Percentiles rank a stretch among this genome's conserved stretches.
Conservation (phyloP, 2,888 invertebrate genomes). For the Apomyelois bistriatella region DNA sequence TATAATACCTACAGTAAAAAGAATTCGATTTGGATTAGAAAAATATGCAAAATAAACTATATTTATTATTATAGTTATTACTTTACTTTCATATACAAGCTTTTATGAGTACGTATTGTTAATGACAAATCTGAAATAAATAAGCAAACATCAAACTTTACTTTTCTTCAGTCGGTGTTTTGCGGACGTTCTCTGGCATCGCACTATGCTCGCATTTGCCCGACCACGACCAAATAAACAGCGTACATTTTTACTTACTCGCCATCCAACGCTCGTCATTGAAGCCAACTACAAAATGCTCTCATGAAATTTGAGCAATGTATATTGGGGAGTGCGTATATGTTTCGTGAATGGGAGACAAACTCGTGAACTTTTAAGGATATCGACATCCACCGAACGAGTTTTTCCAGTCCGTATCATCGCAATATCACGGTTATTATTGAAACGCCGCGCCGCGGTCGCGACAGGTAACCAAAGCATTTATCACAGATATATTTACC, state of each 20-base stretch:
- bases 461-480: constrained; percentile 76
- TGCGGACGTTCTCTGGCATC: constrained; percentile 55
- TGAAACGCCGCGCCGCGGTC: constrained; percentile 64
- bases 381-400: constrained; percentile 77
- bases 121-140: too few species aligned
- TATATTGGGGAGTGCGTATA: constrained; percentile 21
- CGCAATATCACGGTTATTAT: constrained; percentile 80
- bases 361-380: constrained; percentile 66
- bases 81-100: too few species aligned
- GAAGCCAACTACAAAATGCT: not conserved
- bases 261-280: constrained; percentile 37
- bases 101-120: too few species aligned
- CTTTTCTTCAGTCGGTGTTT: not conserved
- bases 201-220: constrained; percentile 51
- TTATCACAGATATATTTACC: constrained; percentile 73
- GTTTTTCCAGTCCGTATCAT: constrained; percentile 80
- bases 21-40: too few species aligned
- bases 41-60: too few species aligned
- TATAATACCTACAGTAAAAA: too few species aligned
- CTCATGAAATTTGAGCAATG: constrained; percentile 31
- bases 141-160: not conserved
- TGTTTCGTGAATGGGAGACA: constrained; percentile 29
- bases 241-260: constrained; percentile 20
- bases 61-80: too few species aligned
- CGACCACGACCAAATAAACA: constrained; percentile 41